A percentile compares a stretch with the other conserved stretches of the same genome.
Evolutionary conservation across 2,113 vertebrate species (phyloP).

Genomic region (Lynx canadensis): DNA sequence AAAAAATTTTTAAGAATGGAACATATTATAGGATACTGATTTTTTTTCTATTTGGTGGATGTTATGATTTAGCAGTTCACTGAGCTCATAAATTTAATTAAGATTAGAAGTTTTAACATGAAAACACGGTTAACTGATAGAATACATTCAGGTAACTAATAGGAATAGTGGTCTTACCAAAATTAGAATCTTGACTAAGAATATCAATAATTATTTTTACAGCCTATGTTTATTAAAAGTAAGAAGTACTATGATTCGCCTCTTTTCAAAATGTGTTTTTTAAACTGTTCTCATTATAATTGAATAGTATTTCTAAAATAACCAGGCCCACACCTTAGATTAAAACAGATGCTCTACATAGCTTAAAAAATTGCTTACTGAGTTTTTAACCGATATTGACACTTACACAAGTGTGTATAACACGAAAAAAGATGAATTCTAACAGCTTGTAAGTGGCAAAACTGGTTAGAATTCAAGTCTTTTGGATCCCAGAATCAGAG

Average conservation of each 20-base stretch:
- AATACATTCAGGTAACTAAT: not conserved
- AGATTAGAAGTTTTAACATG: conserved; percentile 48
- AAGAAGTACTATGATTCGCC: not conserved
- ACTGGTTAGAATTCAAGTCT: not conserved
- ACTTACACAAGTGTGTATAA: not conserved
- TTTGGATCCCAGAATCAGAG: not conserved
- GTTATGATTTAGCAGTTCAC: conserved; percentile 37
- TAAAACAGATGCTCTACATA: not conserved
- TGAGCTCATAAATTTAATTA: conserved; percentile 53
- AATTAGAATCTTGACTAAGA: conserved; percentile 26
- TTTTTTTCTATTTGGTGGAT: not conserved
- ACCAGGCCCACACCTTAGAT: not conserved
- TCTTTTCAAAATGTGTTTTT: conserved; percentile 12
- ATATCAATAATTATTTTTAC: conserved; percentile 48
- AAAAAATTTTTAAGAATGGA: not conserved
- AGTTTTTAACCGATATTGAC: not conserved
- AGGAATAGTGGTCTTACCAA: not conserved
- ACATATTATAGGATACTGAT: not conserved
- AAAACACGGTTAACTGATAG: not conserved
- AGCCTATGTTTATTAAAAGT: not conserved
- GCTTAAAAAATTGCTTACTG: conserved; percentile 21
- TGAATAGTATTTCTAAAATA: not conserved
- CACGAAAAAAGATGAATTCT: not conserved
- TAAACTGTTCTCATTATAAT: not conserved
- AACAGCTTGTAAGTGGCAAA: not conserved